Conservation (phyloP, 2,113 vertebrate genomes). For the Ceyx margarethae region DNA sequence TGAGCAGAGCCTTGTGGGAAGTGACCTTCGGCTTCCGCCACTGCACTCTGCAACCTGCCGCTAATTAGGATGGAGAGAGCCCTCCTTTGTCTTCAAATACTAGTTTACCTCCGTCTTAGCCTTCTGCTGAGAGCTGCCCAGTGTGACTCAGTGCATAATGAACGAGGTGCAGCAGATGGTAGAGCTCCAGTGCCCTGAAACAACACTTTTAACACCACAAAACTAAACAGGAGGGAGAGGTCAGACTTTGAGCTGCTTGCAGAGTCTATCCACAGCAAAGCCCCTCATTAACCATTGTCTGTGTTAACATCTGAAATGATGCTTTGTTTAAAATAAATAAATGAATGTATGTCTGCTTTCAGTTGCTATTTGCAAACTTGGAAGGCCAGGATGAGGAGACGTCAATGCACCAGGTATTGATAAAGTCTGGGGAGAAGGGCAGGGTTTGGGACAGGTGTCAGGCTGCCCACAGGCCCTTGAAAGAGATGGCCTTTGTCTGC, state of each 20-base stretch:
- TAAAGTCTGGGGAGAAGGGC: neutral
- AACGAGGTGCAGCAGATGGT: constrained; percentile 13
- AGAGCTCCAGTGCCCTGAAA: neutral
- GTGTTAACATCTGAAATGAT: constrained; percentile 6
- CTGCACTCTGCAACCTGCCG: constrained; percentile 52
- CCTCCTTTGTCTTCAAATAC: constrained; percentile 60
- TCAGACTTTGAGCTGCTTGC: neutral
- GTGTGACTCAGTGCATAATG: constrained; percentile 23
- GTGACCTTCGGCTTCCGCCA: constrained; percentile 69
- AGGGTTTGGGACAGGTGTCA: neutral
- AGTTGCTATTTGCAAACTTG: constrained; percentile 9
- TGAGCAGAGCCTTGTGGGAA: constrained; percentile 71
- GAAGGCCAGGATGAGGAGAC: neutral
- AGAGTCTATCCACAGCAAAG: neutral
- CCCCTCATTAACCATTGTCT: neutral
- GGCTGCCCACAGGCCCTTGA: neutral
- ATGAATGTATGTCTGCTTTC: neutral
- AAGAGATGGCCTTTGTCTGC: neutral
- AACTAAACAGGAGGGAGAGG: neutral
- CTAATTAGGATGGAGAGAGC: constrained; percentile 72
- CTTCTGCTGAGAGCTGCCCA: constrained; percentile 48
- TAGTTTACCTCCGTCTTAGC: constrained; percentile 39
- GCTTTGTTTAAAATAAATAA: neutral
- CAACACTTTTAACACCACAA: neutral
- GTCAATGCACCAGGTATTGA: rapidly evolving